These are phyloP conservation scores for Epinotia ramella DNA, from an alignment of 2,888 invertebrate genomes.

Conservation along the genomic window DNA sequence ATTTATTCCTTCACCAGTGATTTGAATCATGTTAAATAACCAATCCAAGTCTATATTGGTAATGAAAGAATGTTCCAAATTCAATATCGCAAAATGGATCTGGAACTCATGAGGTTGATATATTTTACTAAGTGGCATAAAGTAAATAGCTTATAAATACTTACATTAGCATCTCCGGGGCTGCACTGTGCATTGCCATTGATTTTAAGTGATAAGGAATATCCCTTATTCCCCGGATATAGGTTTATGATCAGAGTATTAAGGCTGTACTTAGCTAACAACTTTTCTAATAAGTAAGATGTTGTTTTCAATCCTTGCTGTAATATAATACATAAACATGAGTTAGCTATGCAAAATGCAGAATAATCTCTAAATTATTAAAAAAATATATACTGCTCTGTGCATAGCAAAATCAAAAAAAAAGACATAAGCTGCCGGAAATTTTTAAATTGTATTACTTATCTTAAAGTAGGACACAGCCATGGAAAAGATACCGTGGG, in stretches of 20 bases:
- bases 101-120: too few relatives aligned
- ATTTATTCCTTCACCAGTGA: too few relatives aligned
- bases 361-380: background rate
- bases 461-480: conserved; percentile 11
- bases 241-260: conserved; percentile 96
- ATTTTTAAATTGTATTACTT: background rate
- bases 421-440: background rate
- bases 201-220: conserved; percentile 88
- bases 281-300: conserved; percentile 92
- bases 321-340: conserved; percentile 54
- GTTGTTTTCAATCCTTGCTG: conserved; percentile 87
- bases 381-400: background rate
- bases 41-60: too few relatives aligned
- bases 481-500: background rate
- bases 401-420: background rate
- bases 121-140: too few relatives aligned
- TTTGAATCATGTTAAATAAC: too few relatives aligned
- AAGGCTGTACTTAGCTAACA: conserved; percentile 93
- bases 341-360: background rate
- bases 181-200: conserved; percentile 83
- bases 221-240: conserved; percentile 96
- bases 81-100: too few relatives aligned
- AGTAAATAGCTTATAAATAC: conserved; percentile 52
- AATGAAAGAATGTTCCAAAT: too few relatives aligned
- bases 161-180: conserved; percentile 78